Conservation (phyloP, 1,140 invertebrate species). For the Oryctes rhinoceros region DNA sequence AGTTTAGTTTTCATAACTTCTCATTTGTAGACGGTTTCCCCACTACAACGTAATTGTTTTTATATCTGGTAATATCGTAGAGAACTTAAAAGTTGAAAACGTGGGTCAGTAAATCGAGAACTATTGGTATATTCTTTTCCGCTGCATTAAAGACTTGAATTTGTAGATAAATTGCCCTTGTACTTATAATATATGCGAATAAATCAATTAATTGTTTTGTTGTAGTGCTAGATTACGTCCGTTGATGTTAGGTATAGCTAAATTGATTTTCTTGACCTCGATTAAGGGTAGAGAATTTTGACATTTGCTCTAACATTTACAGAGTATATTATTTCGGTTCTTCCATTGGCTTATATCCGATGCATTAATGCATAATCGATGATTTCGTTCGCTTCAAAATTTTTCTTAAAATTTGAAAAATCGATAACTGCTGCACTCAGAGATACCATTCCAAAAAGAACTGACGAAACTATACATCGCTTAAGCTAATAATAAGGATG, state of each 20-base stretch:
- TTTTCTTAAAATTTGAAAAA: background rate
- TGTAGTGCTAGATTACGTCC: background rate
- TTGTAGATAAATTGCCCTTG: background rate
- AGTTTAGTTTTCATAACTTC: background rate
- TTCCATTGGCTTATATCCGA: background rate
- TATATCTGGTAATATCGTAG: background rate
- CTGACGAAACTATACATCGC: too few species aligned
- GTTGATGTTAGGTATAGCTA: conserved; percentile 4
- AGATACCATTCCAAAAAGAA: too few species aligned
- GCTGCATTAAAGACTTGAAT: background rate
- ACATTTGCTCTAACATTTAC: background rate
- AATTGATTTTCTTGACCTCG: conserved; percentile 32
- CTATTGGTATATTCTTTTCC: background rate
- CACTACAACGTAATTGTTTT: background rate
- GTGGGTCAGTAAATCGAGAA: background rate
- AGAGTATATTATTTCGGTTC: background rate
- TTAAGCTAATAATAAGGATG: too few species aligned
- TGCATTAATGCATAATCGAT: too few species aligned
- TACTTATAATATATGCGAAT: background rate
- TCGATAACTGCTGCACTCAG: background rate
- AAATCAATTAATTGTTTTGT: background rate
- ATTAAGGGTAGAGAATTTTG: background rate
- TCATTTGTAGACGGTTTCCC: too few species aligned
- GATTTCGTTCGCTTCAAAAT: too few species aligned
- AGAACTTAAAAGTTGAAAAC: background rate